A percentile compares a stretch with the other conserved stretches of the same genome.
Conservation (phyloP, 2,113 vertebrate species). For the Astur gentilis region DNA sequence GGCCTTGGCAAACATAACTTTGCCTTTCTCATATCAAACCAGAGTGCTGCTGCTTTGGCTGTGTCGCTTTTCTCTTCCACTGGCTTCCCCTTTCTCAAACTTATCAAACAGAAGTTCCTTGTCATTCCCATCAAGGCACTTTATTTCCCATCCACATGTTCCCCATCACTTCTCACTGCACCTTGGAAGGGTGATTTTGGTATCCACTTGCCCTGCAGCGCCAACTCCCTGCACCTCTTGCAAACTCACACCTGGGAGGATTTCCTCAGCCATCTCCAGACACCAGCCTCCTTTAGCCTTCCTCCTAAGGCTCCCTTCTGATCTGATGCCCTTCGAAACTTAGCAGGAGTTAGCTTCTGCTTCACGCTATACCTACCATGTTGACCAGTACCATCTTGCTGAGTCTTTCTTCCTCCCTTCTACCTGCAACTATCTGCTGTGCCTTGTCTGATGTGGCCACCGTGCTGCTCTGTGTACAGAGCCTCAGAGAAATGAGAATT, state of each 20-base stretch:
- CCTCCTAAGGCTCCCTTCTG: background rate
- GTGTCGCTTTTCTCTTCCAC: background rate
- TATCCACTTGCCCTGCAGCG: background rate
- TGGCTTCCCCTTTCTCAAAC: background rate
- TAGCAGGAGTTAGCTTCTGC: background rate
- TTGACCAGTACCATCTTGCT: background rate
- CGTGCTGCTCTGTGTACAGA: background rate
- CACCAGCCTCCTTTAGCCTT: background rate
- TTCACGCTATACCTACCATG: background rate
- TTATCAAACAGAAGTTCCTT: background rate
- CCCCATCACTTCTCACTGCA: background rate
- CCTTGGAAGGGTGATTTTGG: background rate
- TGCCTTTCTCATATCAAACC: background rate
- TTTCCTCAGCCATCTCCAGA: background rate
- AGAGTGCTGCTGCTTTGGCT: background rate
- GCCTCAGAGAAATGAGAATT: background rate
- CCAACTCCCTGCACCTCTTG: background rate
- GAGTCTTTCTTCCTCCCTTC: background rate
- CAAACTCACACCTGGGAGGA: background rate
- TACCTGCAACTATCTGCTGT: background rate
- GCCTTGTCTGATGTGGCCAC: background rate
- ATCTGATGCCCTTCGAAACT: background rate
- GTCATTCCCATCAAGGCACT: background rate
- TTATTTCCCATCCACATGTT: background rate
- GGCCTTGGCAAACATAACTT: background rate